Base-by-base conservation (phyloP, 2,888 invertebrate genomes). In the Abrostola tripartita region DNA sequence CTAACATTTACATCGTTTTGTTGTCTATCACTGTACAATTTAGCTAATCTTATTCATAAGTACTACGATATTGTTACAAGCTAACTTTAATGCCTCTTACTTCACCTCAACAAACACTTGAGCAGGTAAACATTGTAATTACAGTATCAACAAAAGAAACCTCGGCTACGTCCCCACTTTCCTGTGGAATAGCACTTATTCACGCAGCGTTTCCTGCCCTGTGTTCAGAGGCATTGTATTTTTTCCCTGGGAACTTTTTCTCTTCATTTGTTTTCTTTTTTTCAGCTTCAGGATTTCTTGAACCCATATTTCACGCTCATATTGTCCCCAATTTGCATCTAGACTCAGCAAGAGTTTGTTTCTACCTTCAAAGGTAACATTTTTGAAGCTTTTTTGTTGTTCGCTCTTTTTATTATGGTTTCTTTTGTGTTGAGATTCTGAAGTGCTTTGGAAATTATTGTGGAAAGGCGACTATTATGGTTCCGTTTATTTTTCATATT, bases 301-400 rank as follows among this genome's bases (percentile, higher is more conserved):
- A 89, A 88, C 92, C 92, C 94, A 92, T 94, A 94, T 94, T 94
- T 94, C 91, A 94, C 89, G 87, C 89, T 94, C 94, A 94, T 94
- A 94, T 94, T 94, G 94, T 92, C 84, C 85, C 76, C 81, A 79
- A 87, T 90, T 92, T 88, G 85, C 88, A 88, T 90, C 85, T 80
- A 85, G 81, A 81, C 62, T 66, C 66, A 71, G 71, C 72, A 59
- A 74, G 69, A 79, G 74, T 79, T 85, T 85, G 81, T 83, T 86
- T 74, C 78, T 81, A 74, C 67, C 75, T 76, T 68, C 68, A 74
- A 69, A 75, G 68, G 73, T 77, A 78, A 58, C 55, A 71, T 79
- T 81, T 75, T 55, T 37, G 66, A 62, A 68, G 61, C 37, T 70
- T 68, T 66, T 77, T 64, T 70, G 54, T 78, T 77, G 60, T 51